A percentile compares a stretch with the other conserved stretches of the same genome.
These are phyloP conservation scores for Melanostoma scalare DNA, from an alignment of 2,888 invertebrate genomes.

Conservation along the genomic window DNA sequence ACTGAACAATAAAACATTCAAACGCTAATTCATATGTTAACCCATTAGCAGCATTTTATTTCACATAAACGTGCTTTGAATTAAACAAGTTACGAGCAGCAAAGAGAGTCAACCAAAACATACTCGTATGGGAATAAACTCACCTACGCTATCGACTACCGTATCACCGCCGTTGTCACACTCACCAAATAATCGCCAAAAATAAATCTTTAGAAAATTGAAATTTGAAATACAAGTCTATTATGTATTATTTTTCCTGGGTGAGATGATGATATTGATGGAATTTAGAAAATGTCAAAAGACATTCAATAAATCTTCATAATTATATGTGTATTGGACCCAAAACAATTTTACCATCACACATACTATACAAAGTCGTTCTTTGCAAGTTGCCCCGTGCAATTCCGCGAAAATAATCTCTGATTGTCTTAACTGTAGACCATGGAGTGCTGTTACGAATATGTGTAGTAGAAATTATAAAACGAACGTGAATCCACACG, in stretches of 20 bases:
- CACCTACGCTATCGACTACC: slow-evolving; percentile 22
- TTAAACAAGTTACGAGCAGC: slow-evolving; percentile 53
- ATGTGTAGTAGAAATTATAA: slow-evolving; percentile 56
- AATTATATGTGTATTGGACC: slow-evolving; percentile 60
- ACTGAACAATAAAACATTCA: slow-evolving; percentile 24
- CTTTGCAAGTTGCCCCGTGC: slow-evolving; percentile 21
- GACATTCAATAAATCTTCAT: slow-evolving; percentile 41
- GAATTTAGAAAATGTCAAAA: slow-evolving; percentile 50
- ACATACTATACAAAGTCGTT: slow-evolving; percentile 1
- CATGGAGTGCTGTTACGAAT: neutral
- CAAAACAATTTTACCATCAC: slow-evolving; percentile 61
- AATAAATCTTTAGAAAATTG: neutral
- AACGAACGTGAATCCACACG: slow-evolving; percentile 61
- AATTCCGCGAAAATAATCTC: slow-evolving; percentile 71
- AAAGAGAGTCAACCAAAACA: slow-evolving; percentile 6
- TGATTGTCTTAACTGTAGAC: slow-evolving; percentile 50
- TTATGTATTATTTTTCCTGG: slow-evolving; percentile 22
- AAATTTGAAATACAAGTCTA: slow-evolving; percentile 28
- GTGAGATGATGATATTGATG: slow-evolving; percentile 4
- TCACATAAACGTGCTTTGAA: slow-evolving; percentile 69
- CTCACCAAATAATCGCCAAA: neutral
- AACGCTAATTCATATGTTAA: slow-evolving; percentile 69
- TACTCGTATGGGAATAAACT: slow-evolving; percentile 29
- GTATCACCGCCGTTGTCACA: neutral
- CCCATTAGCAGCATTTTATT: slow-evolving; percentile 69